Conservation (phyloP, 2,888 invertebrate species). For the Luperina testacea region DNA sequence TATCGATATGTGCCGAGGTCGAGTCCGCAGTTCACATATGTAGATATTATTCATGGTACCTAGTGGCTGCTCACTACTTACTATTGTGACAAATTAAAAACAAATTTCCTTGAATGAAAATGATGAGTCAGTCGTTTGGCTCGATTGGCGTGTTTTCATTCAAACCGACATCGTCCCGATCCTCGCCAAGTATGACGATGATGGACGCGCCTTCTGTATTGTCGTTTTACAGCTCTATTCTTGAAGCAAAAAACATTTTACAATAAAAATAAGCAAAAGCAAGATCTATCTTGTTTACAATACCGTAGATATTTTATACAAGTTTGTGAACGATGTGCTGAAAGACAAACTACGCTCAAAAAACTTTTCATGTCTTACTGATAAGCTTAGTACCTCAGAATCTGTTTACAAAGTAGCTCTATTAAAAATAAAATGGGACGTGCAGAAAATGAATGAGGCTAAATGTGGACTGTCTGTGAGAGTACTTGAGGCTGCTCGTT, state of each 20-base stretch:
- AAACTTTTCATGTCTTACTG: neutral
- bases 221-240: constrained; percentile 49
- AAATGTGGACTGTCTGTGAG: constrained; percentile 23
- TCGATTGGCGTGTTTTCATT: constrained; percentile 76
- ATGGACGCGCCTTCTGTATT: constrained; percentile 64
- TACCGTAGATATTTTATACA: constrained; percentile 11
- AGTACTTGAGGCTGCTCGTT: constrained; percentile 28
- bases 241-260: constrained; percentile 17
- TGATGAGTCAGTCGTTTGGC: constrained; percentile 84
- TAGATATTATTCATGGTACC: constrained; percentile 54
- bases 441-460: constrained; percentile 37
- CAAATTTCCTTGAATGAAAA: constrained; percentile 81
- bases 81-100: constrained; percentile 64
- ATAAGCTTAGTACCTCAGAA: neutral
- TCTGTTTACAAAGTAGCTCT: constrained; percentile 2
- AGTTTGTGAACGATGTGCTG: constrained; percentile 3
- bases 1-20: constrained; percentile 60
- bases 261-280: constrained; percentile 18
- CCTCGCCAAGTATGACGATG: constrained; percentile 71
- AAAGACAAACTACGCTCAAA: constrained; percentile 1
- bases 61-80: constrained; percentile 53
- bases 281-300: constrained; percentile 17
- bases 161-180: constrained; percentile 68
- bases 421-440: constrained; percentile 1
- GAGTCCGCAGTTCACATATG: constrained; percentile 16